phyloP scores from a whole-genome alignment of 2,113 vertebrate genomes.

The Corythornis madagascariensis region DNA sequence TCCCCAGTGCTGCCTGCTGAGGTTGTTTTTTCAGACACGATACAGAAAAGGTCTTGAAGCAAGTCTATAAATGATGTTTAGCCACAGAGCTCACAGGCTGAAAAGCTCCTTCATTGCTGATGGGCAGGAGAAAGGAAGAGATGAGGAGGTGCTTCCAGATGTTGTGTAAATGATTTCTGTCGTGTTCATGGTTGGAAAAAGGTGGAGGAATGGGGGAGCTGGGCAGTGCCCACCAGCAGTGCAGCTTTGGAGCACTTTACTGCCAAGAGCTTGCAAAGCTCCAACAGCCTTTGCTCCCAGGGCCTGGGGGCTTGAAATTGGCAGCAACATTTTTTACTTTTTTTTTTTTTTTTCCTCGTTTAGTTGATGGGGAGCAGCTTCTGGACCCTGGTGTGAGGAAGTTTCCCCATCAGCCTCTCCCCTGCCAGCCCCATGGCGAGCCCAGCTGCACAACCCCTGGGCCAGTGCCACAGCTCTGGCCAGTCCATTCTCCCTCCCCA shows the following conservation, averaged over 20 bases:
- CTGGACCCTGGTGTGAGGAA: not conserved
- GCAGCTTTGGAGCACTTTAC: not conserved
- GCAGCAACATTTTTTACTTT: not conserved
- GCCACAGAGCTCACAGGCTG: constrained; percentile 43
- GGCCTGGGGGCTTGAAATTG: too few relatives aligned
- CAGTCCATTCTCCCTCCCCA: fast-evolving
- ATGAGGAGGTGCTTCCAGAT: not conserved
- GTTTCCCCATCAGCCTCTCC: not conserved
- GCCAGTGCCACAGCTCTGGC: not conserved
- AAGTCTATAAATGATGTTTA: constrained; percentile 58
- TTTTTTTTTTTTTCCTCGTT: not conserved
- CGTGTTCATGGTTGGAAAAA: not conserved
- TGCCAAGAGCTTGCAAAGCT: constrained; percentile 8
- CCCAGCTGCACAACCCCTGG: not conserved
- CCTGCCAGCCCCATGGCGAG: fast-evolving
- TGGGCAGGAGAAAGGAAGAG: not conserved
- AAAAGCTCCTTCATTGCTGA: constrained; percentile 48
- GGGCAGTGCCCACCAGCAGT: not conserved
- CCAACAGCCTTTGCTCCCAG: not conserved
- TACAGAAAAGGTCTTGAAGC: constrained; percentile 49
- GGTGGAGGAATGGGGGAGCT: not conserved
- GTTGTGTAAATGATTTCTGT: not conserved
- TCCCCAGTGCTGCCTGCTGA: not conserved
- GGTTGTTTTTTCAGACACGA: not conserved
- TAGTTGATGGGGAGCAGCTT: not conserved